A percentile compares a stretch with the other conserved stretches of the same genome.
Conservation (phyloP, 2,888 invertebrate genomes). For the Lydus trimaculatus region DNA sequence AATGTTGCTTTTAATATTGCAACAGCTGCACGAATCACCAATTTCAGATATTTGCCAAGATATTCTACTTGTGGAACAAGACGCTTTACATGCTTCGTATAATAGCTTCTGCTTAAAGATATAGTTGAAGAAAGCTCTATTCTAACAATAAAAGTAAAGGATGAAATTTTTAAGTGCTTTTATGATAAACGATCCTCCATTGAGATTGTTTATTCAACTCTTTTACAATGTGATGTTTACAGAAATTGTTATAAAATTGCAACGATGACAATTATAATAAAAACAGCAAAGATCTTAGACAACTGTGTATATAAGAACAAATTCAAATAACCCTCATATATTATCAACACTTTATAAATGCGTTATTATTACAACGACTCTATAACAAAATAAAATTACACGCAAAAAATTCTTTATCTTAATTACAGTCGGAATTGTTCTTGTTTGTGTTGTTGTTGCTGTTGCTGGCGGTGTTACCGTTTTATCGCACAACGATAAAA, state of each 20-base stretch:
- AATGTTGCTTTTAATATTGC: constrained; percentile 29
- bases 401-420: not conserved
- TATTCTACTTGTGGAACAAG: constrained; percentile 19
- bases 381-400: not conserved
- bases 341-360: not conserved
- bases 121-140: constrained; percentile 26
- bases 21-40: constrained; percentile 4
- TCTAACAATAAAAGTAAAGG: constrained; percentile 15
- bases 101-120: constrained; percentile 12
- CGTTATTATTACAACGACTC: not conserved
- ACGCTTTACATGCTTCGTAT: constrained; percentile 23
- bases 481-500: constrained; percentile 6
- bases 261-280: not conserved
- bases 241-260: constrained; percentile 15
- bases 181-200: constrained; percentile 37
- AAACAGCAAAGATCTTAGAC: not conserved
- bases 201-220: constrained; percentile 37
- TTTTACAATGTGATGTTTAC: constrained; percentile 29
- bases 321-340: not conserved
- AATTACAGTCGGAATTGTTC: not conserved
- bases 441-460: not conserved
- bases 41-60: constrained; percentile 1
- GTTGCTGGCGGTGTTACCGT: not conserved
- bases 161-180: constrained; percentile 26
- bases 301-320: not conserved